A percentile compares a stretch with the other conserved stretches of the same genome.
These are phyloP conservation scores for Trachelus stipa DNA, from an alignment of 2,888 invertebrate genomes.

Conservation along the genomic window DNA sequence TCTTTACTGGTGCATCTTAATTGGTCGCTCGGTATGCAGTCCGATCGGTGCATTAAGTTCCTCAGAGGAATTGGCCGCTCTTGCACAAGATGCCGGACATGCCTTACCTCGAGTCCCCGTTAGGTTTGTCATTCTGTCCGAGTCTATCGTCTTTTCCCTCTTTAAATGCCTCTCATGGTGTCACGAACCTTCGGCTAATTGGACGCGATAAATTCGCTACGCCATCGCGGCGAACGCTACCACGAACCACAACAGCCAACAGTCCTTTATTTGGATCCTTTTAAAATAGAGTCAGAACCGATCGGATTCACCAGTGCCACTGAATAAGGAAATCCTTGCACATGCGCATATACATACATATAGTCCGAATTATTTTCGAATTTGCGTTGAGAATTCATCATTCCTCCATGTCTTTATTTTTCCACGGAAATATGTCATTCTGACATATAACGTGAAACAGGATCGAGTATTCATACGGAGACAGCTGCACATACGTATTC, in stretches of 20 bases:
- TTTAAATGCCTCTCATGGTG: conserved; percentile 45
- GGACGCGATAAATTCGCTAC: conserved; percentile 55
- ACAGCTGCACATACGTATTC: background rate
- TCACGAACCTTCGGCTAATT: conserved; percentile 53
- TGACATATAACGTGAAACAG: background rate
- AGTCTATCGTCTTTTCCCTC: conserved; percentile 33
- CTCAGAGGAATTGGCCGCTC: conserved; percentile 11
- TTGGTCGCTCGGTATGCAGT: background rate
- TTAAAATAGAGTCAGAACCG: background rate
- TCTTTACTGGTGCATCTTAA: background rate
- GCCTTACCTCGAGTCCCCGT: conserved; percentile 42
- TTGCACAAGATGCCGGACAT: conserved; percentile 42
- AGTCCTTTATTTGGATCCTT: conserved; percentile 27
- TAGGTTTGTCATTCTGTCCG: conserved; percentile 56
- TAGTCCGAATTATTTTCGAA: background rate
- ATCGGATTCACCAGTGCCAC: background rate
- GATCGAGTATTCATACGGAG: background rate
- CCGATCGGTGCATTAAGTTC: background rate
- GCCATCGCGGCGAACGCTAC: conserved; percentile 13
- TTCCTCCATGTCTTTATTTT: background rate
- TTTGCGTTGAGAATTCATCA: background rate
- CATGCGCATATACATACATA: background rate
- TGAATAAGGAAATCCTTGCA: background rate
- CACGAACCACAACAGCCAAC: background rate
- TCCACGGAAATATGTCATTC: background rate